These are phyloP conservation scores for Syngnathus floridae DNA, from an alignment of 2,113 vertebrate genomes.

Conservation along the genomic window DNA sequence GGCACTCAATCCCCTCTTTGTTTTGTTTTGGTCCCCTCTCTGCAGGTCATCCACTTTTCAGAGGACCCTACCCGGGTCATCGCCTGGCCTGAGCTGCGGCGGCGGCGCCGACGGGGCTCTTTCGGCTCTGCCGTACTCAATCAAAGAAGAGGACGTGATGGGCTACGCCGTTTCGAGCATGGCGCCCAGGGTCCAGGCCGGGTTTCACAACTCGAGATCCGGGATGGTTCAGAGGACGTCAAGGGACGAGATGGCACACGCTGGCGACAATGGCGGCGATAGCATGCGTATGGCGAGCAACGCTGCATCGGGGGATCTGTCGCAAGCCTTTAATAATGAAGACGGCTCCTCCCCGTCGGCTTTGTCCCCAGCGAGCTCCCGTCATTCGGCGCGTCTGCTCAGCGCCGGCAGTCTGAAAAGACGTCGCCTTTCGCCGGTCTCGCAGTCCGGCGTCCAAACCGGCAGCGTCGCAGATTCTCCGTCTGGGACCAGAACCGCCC, in stretches of 20 bases:
- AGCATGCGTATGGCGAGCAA: conserved; percentile 54
- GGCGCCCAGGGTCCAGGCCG: conserved; percentile 58
- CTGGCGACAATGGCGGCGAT: conserved; percentile 18
- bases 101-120: conserved; percentile 25
- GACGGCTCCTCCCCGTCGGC: conserved; percentile 77
- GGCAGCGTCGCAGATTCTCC: conserved; percentile 52
- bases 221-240: conserved; percentile 56
- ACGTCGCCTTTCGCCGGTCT: conserved; percentile 75
- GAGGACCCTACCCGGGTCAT: conserved; percentile 56
- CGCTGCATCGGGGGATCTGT: conserved; percentile 71
- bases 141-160: conserved; percentile 85
- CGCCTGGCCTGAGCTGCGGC: conserved; percentile 57
- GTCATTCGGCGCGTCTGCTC: conserved; percentile 79
- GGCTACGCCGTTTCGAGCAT: conserved; percentile 70
- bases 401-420: conserved; percentile 76
- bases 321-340: conserved; percentile 87
- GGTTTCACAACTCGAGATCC: conserved; percentile 36
- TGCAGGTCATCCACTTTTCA: conserved; percentile 58
- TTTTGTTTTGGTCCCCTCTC: conserved; percentile 29
- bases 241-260: conserved; percentile 33
- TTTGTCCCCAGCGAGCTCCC: conserved; percentile 75
- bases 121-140: conserved; percentile 65
- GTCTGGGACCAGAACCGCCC: conserved; percentile 51
- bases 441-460: conserved; percentile 53
- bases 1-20: conserved; percentile 52